A percentile compares a stretch with the other conserved stretches of the same genome.
Conservation (phyloP, 37 sponge, comb jelly and placozoan species). For the Amphimedon queenslandica region DNA sequence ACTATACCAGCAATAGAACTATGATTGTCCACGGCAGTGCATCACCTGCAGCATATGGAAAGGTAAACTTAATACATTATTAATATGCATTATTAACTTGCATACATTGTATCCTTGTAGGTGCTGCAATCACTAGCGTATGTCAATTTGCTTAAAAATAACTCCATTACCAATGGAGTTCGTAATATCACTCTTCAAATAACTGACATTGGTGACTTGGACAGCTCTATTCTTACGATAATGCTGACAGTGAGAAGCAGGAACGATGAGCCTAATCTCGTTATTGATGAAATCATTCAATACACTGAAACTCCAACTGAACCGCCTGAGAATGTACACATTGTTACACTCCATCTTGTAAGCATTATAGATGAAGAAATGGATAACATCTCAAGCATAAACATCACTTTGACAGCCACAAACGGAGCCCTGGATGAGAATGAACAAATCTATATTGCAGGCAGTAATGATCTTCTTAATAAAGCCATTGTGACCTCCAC, state of each 20-base stretch:
- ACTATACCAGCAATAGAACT: background rate
- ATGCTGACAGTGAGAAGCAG: slow-evolving; percentile 13
- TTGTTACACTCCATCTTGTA: slow-evolving; percentile 8
- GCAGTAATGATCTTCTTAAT: background rate
- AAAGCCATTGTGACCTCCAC: background rate
- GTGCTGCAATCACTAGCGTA: slow-evolving; percentile 18
- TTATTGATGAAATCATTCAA: background rate
- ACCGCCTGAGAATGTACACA: slow-evolving; percentile 3
- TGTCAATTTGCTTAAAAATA: slow-evolving; percentile 12
- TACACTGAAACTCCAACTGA: slow-evolving; percentile 5
- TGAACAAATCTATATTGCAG: slow-evolving; percentile 23
- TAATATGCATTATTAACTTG: no score
- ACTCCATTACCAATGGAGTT: slow-evolving; percentile 21
- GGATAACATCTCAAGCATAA: slow-evolving; percentile 36
- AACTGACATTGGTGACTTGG: slow-evolving; percentile 8
- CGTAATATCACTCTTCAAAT: slow-evolving; percentile 9
- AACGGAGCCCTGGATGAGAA: slow-evolving; percentile 29
- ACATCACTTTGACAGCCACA: slow-evolving; percentile 4
- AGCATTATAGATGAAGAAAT: slow-evolving; percentile 34
- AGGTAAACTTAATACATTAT: slow-evolving; percentile 2
- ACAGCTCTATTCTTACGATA: background rate
- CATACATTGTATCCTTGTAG: no score
- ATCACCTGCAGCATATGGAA: slow-evolving; percentile 14
- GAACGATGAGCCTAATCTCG: slow-evolving; percentile 29
- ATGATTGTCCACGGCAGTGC: slow-evolving; percentile 9